phyloP scores from a whole-genome alignment of 2,888 invertebrate species.

The Xiphydria camelus region DNA sequence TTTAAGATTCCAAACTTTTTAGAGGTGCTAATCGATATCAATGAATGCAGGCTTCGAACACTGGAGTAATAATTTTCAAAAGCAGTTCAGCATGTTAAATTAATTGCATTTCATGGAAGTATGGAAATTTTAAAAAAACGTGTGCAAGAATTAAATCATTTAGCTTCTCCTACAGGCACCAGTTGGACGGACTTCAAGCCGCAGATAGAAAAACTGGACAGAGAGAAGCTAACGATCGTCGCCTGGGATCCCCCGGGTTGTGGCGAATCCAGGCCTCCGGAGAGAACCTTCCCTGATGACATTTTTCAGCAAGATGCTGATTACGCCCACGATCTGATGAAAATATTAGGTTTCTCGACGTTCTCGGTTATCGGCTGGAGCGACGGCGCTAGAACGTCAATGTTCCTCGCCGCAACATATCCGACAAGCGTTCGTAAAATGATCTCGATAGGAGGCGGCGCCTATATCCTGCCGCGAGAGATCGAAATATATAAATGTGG shows the following conservation, averaged over 20 bases:
- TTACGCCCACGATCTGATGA: slow-evolving; percentile 72
- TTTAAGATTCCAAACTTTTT: too few relatives aligned
- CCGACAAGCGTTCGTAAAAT: slow-evolving; percentile 71
- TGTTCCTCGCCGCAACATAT: slow-evolving; percentile 76
- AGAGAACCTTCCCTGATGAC: slow-evolving; percentile 69
- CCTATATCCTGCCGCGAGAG: slow-evolving; percentile 74
- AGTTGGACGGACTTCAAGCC: slow-evolving; percentile 83
- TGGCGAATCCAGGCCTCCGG: slow-evolving; percentile 80
- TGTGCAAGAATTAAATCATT: too few relatives aligned
- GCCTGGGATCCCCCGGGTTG: slow-evolving; percentile 90
- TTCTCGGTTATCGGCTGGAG: slow-evolving; percentile 88
- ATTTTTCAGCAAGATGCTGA: slow-evolving; percentile 79
- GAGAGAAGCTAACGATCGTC: slow-evolving; percentile 66
- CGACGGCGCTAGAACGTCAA: slow-evolving; percentile 80
- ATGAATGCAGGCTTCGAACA: too few relatives aligned
- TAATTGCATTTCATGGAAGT: too few relatives aligned
- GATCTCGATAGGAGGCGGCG: slow-evolving; percentile 77
- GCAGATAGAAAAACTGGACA: slow-evolving; percentile 70
- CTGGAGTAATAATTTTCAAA: too few relatives aligned
- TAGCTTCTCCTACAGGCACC: slow-evolving; percentile 61
- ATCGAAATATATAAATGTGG: slow-evolving; percentile 66
- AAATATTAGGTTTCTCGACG: slow-evolving; percentile 66
- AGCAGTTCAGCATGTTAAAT: too few relatives aligned
- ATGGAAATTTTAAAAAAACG: too few relatives aligned
- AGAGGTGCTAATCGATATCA: too few relatives aligned